These are phyloP conservation scores for Bombyx huttoni DNA, from an alignment of 2,888 invertebrate species.

Conservation along the genomic window DNA sequence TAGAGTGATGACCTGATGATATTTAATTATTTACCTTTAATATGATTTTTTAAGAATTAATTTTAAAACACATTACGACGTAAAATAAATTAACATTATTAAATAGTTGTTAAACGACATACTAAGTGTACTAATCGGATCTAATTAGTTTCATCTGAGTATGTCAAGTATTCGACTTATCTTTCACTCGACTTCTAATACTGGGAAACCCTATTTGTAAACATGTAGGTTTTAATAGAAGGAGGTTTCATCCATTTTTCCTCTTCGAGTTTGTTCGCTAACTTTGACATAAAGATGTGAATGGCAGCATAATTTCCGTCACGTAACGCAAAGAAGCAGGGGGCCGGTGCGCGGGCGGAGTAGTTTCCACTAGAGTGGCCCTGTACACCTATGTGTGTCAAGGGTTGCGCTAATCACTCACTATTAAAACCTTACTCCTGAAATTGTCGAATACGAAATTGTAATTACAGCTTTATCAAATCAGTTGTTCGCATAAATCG, in stretches of 20 bases:
- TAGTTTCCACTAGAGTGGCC: constrained; percentile 64
- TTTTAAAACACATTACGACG: too few species aligned
- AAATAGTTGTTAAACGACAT: too few species aligned
- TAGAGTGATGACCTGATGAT: too few species aligned
- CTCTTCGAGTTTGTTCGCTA: constrained; percentile 2
- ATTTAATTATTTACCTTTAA: too few species aligned
- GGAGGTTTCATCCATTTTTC: constrained; percentile 5
- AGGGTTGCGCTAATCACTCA: constrained; percentile 61
- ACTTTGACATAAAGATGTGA: constrained; percentile 8
- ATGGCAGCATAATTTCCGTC: constrained; percentile 23
- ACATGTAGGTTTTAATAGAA: not conserved
- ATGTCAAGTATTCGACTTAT: too few species aligned
- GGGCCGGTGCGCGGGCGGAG: constrained; percentile 32
- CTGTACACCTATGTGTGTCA: constrained; percentile 55
- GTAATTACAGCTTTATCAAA: constrained; percentile 23
- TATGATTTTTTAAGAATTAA: too few species aligned
- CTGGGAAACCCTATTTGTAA: too few species aligned
- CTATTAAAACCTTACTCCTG: constrained; percentile 56
- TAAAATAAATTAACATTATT: too few species aligned
- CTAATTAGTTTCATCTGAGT: too few species aligned
- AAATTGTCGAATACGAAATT: constrained; percentile 27
- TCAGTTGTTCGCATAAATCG: constrained; percentile 10
- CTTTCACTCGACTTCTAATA: too few species aligned
- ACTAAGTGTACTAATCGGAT: too few species aligned
- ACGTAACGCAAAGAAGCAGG: constrained; percentile 21